Percentiles rank a stretch among this genome's conserved stretches.
phyloP scores from a whole-genome alignment of 2,113 vertebrate genomes.

The Monopterus albus region DNA sequence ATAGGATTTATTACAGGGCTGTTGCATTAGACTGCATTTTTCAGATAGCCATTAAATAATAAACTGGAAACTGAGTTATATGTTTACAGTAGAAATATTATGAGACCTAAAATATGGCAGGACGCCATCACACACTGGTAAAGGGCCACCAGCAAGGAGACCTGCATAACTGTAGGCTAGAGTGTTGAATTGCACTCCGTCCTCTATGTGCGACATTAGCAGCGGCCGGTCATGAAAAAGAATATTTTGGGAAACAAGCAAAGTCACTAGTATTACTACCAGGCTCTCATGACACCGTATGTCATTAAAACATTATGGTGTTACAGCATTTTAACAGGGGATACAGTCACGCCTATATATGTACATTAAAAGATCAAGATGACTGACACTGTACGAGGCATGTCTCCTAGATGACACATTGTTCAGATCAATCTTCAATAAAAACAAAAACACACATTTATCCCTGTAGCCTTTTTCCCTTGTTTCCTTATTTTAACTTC shows the following conservation, averaged over 20 bases:
- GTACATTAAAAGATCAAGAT: no score
- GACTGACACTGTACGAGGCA: no score
- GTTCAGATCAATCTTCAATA: background rate
- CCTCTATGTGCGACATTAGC: background rate
- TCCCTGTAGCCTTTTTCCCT: background rate
- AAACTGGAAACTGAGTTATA: background rate
- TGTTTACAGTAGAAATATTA: background rate
- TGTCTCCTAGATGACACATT: conserved; percentile 1
- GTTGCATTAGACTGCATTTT: background rate
- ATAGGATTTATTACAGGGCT: background rate
- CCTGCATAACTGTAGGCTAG: background rate
- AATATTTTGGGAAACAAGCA: background rate
- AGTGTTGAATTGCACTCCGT: background rate
- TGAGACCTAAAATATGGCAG: background rate
- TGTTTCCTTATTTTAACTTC: conserved; percentile 2
- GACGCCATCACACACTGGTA: background rate
- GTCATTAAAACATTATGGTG: background rate
- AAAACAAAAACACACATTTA: background rate
- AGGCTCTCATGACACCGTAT: background rate
- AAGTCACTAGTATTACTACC: conserved; percentile 11
- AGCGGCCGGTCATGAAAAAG: background rate
- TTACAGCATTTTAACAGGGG: conserved; percentile 17
- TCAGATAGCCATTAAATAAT: background rate
- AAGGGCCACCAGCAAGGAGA: background rate
- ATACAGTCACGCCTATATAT: background rate